These are phyloP conservation scores for Osmerus eperlanus DNA, from an alignment of 2,113 vertebrate genomes.

Conservation along the genomic window DNA sequence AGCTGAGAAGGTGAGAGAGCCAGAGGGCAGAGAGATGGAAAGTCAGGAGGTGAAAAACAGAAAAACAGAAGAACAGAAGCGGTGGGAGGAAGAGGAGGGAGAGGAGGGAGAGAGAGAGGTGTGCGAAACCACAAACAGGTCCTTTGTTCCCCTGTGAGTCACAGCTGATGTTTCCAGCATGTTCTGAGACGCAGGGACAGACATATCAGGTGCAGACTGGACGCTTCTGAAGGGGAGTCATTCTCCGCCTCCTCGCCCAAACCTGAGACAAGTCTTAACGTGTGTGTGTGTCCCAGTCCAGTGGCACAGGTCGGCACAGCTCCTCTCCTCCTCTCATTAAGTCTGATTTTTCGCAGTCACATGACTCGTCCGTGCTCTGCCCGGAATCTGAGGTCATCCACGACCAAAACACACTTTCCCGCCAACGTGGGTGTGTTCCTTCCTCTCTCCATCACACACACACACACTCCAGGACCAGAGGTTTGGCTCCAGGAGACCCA, in stretches of 20 bases:
- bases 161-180: conserved; percentile 4
- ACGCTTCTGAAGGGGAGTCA: neutral
- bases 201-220: neutral
- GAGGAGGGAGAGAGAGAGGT: neutral
- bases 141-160: neutral
- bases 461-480: neutral
- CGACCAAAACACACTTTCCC: conserved; percentile 55
- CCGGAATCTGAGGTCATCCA: conserved; percentile 56
- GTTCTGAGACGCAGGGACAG: neutral
- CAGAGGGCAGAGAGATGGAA: neutral
- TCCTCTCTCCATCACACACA: neutral
- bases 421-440: conserved; percentile 45
- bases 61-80: neutral
- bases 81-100: neutral
- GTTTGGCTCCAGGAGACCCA: neutral
- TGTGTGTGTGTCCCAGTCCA: conserved; percentile 9
- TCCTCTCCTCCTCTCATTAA: neutral
- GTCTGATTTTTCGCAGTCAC: conserved; percentile 16
- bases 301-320: too few relatives aligned
- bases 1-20: neutral
- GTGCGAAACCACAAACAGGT: conserved; percentile 6
- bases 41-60: conserved; percentile 4
- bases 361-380: conserved; percentile 40
- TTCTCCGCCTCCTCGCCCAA: too few relatives aligned
- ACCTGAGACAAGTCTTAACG: neutral